phyloP scores from a whole-genome alignment of 1,140 invertebrate genomes.

The Drosophila eugracilis region DNA sequence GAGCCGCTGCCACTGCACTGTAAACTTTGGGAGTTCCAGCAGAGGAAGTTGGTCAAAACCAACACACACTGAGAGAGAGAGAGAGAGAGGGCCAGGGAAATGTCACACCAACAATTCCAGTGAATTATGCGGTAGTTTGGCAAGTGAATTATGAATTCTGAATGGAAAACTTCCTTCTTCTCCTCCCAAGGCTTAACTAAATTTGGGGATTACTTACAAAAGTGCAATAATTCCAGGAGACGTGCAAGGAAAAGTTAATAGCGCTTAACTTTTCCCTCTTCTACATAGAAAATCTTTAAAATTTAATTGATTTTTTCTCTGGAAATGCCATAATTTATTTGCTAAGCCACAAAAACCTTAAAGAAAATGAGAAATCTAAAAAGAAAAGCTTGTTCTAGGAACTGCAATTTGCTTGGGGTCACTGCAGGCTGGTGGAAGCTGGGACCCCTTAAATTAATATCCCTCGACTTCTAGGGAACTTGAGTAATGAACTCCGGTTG shows the following conservation, averaged over 20 bases:
- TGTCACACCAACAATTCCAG: slow-evolving; percentile 3
- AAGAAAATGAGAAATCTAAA: neutral
- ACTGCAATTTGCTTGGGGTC: slow-evolving; percentile 3
- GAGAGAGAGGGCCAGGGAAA: neutral
- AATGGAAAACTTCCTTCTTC: slow-evolving; percentile 6
- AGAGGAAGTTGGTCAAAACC: slow-evolving; percentile 4
- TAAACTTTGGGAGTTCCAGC: slow-evolving; percentile 13
- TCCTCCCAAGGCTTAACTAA: slow-evolving; percentile 2
- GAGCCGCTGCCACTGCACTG: slow-evolving; percentile 22
- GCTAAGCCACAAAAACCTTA: too few relatives aligned
- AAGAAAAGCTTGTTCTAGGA: neutral
- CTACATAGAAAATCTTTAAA: neutral
- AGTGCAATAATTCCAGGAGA: neutral
- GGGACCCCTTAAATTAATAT: neutral
- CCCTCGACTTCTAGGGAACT: neutral
- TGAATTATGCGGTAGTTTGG: slow-evolving; percentile 29
- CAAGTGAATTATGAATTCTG: slow-evolving; percentile 21
- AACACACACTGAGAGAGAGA: too few relatives aligned
- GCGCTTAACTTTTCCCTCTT: neutral
- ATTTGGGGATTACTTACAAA: neutral
- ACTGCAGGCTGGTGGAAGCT: neutral
- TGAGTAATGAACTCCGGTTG: slow-evolving; percentile 20
- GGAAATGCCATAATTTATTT: too few relatives aligned
- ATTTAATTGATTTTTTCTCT: neutral
- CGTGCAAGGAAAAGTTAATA: too few relatives aligned